These are phyloP conservation scores for Rhopalosiphum maidis DNA, from an alignment of 1,140 invertebrate genomes.

Conservation along the genomic window DNA sequence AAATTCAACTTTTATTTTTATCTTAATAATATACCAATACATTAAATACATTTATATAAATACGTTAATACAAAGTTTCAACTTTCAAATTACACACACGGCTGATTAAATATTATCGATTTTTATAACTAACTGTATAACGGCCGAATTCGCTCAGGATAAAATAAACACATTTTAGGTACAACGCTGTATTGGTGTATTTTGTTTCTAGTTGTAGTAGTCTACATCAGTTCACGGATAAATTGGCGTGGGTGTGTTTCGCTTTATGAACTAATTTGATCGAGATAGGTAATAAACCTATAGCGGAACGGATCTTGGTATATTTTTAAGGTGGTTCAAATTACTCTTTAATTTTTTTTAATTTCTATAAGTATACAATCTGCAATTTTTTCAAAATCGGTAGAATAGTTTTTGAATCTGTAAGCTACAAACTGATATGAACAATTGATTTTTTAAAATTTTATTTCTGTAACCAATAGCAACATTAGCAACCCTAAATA, in stretches of 20 bases:
- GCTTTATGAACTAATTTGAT: background rate
- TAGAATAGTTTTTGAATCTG: background rate
- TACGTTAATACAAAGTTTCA: background rate
- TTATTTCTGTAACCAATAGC: background rate
- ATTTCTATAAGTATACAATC: background rate
- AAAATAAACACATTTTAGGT: background rate
- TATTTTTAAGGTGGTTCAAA: background rate
- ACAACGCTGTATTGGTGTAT: background rate
- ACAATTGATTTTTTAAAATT: background rate
- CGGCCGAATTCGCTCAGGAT: background rate
- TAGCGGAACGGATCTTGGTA: no score
- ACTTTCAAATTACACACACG: background rate
- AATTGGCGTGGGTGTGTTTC: no score
- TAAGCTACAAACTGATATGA: background rate
- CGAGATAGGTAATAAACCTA: background rate
- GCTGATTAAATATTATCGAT: background rate
- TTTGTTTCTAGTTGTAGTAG: no score
- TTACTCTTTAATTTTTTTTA: background rate
- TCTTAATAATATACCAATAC: background rate
- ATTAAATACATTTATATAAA: no score
- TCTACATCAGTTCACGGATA: no score
- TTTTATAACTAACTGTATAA: background rate
- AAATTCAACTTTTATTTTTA: background rate
- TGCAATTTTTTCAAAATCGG: background rate
- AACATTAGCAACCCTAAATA: background rate